These are phyloP conservation scores for Microcebus ravelobensis DNA, from an alignment of 2,113 vertebrate genomes.

Conservation along the genomic window DNA sequence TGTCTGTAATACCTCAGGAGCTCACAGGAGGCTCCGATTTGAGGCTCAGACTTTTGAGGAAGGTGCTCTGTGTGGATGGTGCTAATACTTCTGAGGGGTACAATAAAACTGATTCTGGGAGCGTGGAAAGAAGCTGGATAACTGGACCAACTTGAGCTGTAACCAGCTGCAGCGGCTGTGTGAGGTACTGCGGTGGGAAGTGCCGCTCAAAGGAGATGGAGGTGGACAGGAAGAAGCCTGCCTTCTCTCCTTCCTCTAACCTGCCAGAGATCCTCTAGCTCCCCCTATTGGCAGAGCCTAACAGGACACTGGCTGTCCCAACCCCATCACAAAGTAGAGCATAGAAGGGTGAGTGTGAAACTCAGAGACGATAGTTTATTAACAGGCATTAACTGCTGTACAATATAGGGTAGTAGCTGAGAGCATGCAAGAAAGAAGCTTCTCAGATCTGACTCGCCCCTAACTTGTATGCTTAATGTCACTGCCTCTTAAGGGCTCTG, in stretches of 20 bases:
- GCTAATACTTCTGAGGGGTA: not conserved
- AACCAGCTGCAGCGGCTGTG: not conserved
- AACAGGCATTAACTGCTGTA: not conserved
- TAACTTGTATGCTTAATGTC: not conserved
- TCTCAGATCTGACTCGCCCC: not conserved
- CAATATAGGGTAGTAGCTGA: not conserved
- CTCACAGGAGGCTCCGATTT: not conserved
- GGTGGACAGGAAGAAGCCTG: not conserved
- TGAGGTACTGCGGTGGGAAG: not conserved
- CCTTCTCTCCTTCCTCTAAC: not conserved
- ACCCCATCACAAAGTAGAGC: not conserved
- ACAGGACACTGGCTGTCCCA: not conserved
- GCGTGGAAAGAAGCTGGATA: not conserved
- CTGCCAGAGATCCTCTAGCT: not conserved
- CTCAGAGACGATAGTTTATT: not conserved
- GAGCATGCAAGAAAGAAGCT: not conserved
- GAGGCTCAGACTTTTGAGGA: not conserved
- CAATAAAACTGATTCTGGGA: not conserved
- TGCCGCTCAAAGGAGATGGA: not conserved
- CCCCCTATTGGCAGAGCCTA: not conserved
- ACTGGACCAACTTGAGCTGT: not conserved
- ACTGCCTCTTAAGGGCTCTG: conserved; percentile 9
- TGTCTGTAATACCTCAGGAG: not conserved
- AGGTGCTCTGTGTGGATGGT: too few relatives aligned
- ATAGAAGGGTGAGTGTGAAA: not conserved